Evolutionary conservation across 1,140 invertebrate species (phyloP).

Genomic region (Acromyrmex heyeri): DNA sequence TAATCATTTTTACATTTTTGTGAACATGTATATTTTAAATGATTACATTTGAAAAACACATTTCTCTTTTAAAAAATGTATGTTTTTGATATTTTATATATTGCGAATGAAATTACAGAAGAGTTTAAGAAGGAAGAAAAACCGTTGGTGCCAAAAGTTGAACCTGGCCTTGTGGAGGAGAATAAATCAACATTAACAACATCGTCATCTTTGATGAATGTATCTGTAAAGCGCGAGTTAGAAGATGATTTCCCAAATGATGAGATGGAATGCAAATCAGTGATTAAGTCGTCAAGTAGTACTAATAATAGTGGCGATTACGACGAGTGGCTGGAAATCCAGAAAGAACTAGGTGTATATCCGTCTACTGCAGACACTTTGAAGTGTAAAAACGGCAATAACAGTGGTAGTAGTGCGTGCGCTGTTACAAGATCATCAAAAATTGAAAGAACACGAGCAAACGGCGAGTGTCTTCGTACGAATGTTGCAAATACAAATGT

Average conservation of each 20-base stretch:
- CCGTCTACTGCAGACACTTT: constrained; percentile 78
- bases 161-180: constrained; percentile 79
- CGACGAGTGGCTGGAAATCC: constrained; percentile 91
- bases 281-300: constrained; percentile 81
- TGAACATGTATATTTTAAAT: not conserved
- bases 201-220: constrained; percentile 72
- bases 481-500: constrained; percentile 70
- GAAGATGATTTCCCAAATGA: constrained; percentile 83
- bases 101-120: constrained; percentile 74
- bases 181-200: constrained; percentile 72
- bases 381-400: constrained; percentile 81
- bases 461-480: constrained; percentile 80
- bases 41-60: not conserved
- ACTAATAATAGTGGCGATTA: constrained; percentile 85
- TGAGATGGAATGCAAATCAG: constrained; percentile 80
- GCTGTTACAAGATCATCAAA: constrained; percentile 70
- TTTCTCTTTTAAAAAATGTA: constrained; percentile 10
- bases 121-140: constrained; percentile 85
- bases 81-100: not conserved
- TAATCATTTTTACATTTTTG: not conserved
- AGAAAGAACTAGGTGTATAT: constrained; percentile 89
- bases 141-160: constrained; percentile 83
- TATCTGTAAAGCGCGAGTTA: constrained; percentile 84
- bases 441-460: constrained; percentile 82
- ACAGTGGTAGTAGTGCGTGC: constrained; percentile 71